These are phyloP conservation scores for Amiota mariae DNA, from an alignment of 2,888 invertebrate species.

Conservation along the genomic window DNA sequence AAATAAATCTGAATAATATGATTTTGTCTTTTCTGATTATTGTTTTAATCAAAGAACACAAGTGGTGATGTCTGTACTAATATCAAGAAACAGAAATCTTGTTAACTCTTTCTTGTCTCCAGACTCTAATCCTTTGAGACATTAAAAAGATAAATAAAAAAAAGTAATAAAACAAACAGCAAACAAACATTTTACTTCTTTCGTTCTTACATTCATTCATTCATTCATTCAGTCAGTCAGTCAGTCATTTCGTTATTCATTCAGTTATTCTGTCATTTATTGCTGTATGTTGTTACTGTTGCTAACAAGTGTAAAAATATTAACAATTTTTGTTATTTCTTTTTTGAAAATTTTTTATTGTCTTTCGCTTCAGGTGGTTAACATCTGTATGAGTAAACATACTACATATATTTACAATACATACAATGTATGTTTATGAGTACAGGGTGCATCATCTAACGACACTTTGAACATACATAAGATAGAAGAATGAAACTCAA, in stretches of 20 bases:
- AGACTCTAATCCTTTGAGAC: not conserved
- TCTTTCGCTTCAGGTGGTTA: constrained; percentile 32
- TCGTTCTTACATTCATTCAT: not conserved
- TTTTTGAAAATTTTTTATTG: constrained; percentile 44
- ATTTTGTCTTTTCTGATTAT: too few relatives aligned
- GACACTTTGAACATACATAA: not conserved
- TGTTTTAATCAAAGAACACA: too few relatives aligned
- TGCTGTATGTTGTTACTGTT: not conserved
- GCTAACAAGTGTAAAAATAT: constrained; percentile 47
- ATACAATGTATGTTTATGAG: too few relatives aligned
- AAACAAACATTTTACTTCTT: constrained; percentile 14
- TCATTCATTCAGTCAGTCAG: constrained; percentile 18
- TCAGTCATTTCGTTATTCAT: constrained; percentile 22
- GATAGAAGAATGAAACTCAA: not conserved
- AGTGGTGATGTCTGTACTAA: too few relatives aligned
- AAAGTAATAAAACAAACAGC: constrained; percentile 21
- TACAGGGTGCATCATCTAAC: not conserved
- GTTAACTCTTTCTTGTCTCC: too few relatives aligned
- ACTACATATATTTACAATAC: too few relatives aligned
- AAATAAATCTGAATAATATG: too few relatives aligned
- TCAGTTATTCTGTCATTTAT: constrained; percentile 21
- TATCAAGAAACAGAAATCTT: too few relatives aligned
- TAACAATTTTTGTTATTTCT: not conserved
- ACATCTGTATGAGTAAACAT: too few relatives aligned
- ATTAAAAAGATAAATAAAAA: constrained; percentile 24